Evolutionary conservation across 1,140 invertebrate genomes (phyloP), one percentile per base, ranked within the genome.

Genomic region (Drosophila seguyi): DNA sequence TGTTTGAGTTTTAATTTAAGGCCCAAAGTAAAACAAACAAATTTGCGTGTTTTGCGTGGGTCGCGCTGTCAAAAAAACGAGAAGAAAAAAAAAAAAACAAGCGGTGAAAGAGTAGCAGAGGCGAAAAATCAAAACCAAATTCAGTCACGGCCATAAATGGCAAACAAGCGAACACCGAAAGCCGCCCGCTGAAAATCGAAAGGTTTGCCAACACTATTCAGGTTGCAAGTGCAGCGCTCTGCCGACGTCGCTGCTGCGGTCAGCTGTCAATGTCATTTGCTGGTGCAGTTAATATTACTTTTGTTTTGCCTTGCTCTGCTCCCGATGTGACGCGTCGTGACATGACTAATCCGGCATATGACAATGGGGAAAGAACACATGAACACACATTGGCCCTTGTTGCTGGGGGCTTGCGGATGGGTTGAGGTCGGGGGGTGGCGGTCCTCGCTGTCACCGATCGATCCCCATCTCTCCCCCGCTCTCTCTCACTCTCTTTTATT

Each of bases 271-370:
- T 78, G 75, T 57, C 75, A 71, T 60, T 67, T 58, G 67, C 11
- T 36, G 62, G n/a, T 60, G 62, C 55, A 65, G 55, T 65, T 67
- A 36, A 38, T 57, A 57, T 62, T 20, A 31, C 39, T 63, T 27
- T 59, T 59, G n/a, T 38, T 16, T 58, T 27, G 34, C 60, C 44
- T 65, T 42, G 41, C 55, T 61, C 59, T 44, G 60, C 41, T 60
- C 48, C 62, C 44, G 16, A 50, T 41, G 27, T 65, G 63, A 62
- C 41, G 75, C 52, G 44, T 62, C 69, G 56, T 59, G 79, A 61
- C 58, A 76, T 85, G 82, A 85, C 77, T 85, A 86, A 85, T 81
- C 65, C 57, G 60, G 63, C 74, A 34, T 72, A 81, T 81, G 74
- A 81, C 73, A 85, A 80, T 85, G 81, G 62, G 44, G 48, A 42